Evolutionary conservation across 1,140 invertebrate species (phyloP).

Genomic region (Armadillidium nasatum): DNA sequence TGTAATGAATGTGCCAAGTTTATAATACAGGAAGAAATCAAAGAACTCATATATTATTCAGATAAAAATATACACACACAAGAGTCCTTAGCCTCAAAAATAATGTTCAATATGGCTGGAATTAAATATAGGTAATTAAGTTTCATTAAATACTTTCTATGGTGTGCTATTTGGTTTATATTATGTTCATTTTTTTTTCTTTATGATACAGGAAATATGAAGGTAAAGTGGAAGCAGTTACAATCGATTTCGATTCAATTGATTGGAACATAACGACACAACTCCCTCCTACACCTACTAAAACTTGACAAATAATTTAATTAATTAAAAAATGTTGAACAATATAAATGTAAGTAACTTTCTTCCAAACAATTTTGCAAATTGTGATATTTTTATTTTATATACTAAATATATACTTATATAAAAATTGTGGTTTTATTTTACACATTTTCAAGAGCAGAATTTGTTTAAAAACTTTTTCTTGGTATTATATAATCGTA

Average conservation of each 20-base stretch:
- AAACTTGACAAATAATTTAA: too few relatives aligned
- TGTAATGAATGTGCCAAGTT: constrained; percentile 62
- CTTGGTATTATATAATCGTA: too few relatives aligned
- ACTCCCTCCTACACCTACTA: background rate
- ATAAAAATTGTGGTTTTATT: too few relatives aligned
- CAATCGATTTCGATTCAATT: background rate
- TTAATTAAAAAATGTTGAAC: too few relatives aligned
- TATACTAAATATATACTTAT: too few relatives aligned
- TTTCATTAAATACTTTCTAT: background rate
- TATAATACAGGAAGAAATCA: constrained; percentile 58
- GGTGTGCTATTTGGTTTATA: background rate
- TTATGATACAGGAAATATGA: background rate
- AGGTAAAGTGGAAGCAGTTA: background rate
- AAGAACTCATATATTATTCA: constrained; percentile 53
- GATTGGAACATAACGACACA: background rate
- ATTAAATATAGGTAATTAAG: background rate
- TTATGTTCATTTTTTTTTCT: background rate
- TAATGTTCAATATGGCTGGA: constrained; percentile 4
- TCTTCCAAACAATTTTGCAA: too few relatives aligned
- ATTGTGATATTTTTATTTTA: too few relatives aligned
- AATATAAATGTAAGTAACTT: too few relatives aligned
- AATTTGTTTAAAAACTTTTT: too few relatives aligned
- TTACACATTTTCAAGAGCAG: too few relatives aligned
- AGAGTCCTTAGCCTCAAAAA: background rate
- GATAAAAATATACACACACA: background rate